Base-by-base conservation (phyloP, 2,113 vertebrate species). In the Lepisosteus osseus region DNA sequence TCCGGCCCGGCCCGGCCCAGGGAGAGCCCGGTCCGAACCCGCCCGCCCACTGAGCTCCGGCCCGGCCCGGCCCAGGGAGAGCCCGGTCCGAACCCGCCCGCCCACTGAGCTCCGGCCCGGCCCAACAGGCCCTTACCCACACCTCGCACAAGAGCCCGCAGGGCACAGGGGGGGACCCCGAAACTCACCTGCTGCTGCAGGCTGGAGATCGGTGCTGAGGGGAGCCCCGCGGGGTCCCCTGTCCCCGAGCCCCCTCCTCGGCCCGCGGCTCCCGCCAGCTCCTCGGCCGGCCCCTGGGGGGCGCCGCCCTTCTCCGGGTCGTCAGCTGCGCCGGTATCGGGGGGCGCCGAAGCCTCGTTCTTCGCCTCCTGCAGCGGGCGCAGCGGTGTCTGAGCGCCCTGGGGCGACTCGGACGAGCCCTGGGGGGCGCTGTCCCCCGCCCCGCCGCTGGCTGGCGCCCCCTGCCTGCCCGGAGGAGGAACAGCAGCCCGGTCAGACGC, bases 401-500 rank as follows among this genome's bases (percentile, higher is more conserved):
- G 29, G 29, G 64, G 69, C 72, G 73, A 57, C 44, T 47, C 17
- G 55, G 14, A n/a, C 54, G 65, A 9, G 4, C 47, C 45, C 64
- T 42, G 14, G n/a, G 7, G 7, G 0, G 61, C n/a, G 14, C 40
- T 7, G 40, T 47, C 15, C 51, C 54, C 51, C 43, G 13, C 42
- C n/a, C n/a, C 57, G 55, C 44, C 41, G n/a, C 29, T 65, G 13
- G 13, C 29, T 55, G 45, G n/a, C 62, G 11, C 7, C 14, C 47
- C 43, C n/a, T 62, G 77, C 65, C 15, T 12, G 3, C 1, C 72
- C 67, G 0, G 61, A 64, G 9, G 56, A 17, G 61, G 4, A 0
- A 43, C 71, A 15, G 40, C 15, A 45, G 7, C 67, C 64, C 71
- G 41, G 76, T 73, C 82, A 70, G 76, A 77, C 80, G 83, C 78